Evolutionary conservation across 2,113 vertebrate species (phyloP).

Genomic region (Cyphotilapia sp.): DNA sequence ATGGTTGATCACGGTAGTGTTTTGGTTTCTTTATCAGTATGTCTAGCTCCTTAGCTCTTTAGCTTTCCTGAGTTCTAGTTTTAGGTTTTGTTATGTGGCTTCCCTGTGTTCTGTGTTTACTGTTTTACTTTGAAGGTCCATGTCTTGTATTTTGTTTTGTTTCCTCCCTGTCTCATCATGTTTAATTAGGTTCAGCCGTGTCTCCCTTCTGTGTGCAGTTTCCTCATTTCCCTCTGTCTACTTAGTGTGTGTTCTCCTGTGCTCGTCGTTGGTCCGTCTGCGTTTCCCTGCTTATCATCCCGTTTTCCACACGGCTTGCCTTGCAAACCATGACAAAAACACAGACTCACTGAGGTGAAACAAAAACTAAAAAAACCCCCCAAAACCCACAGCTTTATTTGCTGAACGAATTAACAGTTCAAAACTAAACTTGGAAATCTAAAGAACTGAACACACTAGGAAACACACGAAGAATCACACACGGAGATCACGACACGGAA

Average conservation of each 20-base stretch:
- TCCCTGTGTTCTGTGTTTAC: neutral
- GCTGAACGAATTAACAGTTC: neutral
- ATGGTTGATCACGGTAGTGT: fast-evolving
- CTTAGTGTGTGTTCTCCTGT: neutral
- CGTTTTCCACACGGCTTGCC: fast-evolving
- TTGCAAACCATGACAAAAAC: neutral
- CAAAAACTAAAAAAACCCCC: neutral
- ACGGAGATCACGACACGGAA: too few relatives aligned
- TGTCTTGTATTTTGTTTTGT: neutral
- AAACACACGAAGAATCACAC: neutral
- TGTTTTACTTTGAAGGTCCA: neutral
- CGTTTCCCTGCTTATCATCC: neutral
- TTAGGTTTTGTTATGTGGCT: neutral
- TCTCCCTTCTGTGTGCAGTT: neutral
- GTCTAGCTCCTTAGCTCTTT: neutral
- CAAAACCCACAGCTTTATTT: neutral
- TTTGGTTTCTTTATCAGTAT: neutral
- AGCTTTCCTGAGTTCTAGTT: neutral
- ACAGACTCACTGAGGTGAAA: neutral
- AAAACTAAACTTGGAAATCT: neutral
- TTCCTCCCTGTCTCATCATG: fast-evolving
- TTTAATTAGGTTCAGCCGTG: neutral
- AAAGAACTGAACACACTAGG: neutral
- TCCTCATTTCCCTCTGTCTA: neutral
- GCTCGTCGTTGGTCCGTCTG: fast-evolving